phyloP scores from a whole-genome alignment of 2,113 vertebrate species.

The Willisornis vidua region DNA sequence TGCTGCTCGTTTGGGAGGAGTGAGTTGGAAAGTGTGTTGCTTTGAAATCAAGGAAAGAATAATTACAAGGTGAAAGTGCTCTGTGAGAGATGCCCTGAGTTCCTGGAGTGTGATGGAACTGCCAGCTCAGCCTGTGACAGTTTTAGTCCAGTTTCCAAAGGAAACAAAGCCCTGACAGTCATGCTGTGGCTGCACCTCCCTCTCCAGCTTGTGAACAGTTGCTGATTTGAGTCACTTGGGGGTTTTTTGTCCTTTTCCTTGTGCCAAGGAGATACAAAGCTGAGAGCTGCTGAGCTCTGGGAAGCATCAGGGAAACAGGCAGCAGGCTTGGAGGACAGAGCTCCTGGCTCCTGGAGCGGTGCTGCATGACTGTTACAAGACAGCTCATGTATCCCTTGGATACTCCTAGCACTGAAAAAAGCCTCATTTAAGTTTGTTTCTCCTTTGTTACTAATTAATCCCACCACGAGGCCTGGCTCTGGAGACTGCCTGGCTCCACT shows the following conservation, averaged over 20 bases:
- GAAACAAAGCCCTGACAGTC: not conserved
- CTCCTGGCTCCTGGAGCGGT: not conserved
- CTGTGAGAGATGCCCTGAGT: not conserved
- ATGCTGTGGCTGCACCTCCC: not conserved
- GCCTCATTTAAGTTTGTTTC: not conserved
- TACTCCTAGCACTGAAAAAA: not conserved
- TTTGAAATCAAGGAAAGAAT: not conserved
- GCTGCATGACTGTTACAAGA: not conserved
- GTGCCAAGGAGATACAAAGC: not conserved
- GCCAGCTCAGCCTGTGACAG: not conserved
- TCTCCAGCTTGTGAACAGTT: not conserved
- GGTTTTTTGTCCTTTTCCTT: not conserved
- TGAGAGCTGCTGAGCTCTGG: not conserved
- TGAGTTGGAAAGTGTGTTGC: not conserved
- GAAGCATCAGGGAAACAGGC: not conserved
- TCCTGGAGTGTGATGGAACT: not conserved
- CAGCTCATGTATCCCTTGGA: not conserved
- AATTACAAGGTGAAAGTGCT: not conserved
- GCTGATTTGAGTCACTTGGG: not conserved
- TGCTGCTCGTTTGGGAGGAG: not conserved
- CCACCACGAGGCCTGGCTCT: rapidly evolving
- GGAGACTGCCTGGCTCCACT: not conserved
- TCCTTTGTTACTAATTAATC: not conserved
- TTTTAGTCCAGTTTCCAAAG: not conserved
- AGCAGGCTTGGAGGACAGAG: not conserved